A percentile compares a stretch with the other conserved stretches of the same genome.
Evolutionary conservation across 2,113 vertebrate species (phyloP).

Genomic region (Edolisoma coerulescens): DNA sequence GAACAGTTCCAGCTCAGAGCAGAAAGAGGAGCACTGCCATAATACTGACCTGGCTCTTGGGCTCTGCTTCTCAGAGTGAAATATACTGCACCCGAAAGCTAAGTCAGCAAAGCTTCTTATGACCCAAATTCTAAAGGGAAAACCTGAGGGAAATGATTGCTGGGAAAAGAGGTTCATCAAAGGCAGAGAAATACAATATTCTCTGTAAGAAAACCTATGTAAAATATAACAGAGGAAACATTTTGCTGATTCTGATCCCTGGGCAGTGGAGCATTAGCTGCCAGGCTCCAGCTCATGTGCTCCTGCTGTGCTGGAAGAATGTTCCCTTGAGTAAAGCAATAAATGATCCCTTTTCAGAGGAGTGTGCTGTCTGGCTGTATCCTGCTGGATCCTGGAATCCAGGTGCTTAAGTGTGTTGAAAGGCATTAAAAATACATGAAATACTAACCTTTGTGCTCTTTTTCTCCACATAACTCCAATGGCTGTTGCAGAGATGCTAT

Average conservation of each 20-base stretch:
- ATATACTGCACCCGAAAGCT: background rate
- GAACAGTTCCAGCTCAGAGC: conserved; percentile 38
- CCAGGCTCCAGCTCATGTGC: background rate
- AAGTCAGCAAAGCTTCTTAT: conserved; percentile 38
- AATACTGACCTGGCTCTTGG: background rate
- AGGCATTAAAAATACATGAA: background rate
- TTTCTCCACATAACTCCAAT: background rate
- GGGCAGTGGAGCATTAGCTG: background rate
- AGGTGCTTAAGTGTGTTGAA: background rate
- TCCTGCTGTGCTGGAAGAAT: background rate
- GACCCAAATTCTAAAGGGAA: conserved; percentile 45
- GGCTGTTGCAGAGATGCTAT: background rate
- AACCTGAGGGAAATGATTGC: conserved; percentile 11
- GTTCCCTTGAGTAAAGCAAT: background rate
- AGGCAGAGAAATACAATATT: conserved; percentile 29
- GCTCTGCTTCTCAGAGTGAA: background rate
- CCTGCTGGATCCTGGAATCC: background rate
- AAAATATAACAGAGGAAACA: background rate
- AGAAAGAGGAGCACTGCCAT: background rate
- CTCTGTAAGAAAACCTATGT: background rate
- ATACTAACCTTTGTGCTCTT: background rate
- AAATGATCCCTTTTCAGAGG: background rate
- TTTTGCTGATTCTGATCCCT: conserved; percentile 9
- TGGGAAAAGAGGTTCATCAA: conserved; percentile 23
- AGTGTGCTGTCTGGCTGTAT: background rate